Evolutionary conservation across 2,888 invertebrate genomes (phyloP).

Genomic region (Drosophila macrospina): DNA sequence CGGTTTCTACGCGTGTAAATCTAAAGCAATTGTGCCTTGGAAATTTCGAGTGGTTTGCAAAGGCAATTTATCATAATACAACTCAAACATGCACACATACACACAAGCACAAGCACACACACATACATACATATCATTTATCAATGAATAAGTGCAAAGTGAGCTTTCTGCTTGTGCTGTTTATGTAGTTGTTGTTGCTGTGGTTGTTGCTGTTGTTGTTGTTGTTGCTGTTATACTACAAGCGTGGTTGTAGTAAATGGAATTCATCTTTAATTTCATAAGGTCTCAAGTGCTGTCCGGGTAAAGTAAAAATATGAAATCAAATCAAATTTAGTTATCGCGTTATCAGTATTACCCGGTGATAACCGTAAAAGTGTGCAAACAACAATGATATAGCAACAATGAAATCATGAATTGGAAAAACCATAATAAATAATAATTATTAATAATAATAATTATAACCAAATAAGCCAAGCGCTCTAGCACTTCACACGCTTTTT

Average conservation of each 20-base stretch:
- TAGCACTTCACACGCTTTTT: not conserved
- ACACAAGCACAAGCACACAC: not conserved
- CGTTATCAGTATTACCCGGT: slow-evolving; percentile 38
- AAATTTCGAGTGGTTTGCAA: slow-evolving; percentile 47
- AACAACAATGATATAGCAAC: slow-evolving; percentile 63
- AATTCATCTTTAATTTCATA: slow-evolving; percentile 25
- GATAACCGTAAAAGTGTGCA: slow-evolving; percentile 39
- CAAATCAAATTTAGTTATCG: slow-evolving; percentile 53
- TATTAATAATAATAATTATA: slow-evolving; percentile 23
- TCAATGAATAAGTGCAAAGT: slow-evolving; percentile 69
- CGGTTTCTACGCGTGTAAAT: slow-evolving; percentile 29
- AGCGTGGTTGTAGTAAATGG: slow-evolving; percentile 1
- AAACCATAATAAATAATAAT: slow-evolving; percentile 52
- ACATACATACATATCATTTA: slow-evolving; percentile 48
- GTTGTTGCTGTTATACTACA: not conserved
- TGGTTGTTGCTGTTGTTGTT: slow-evolving; percentile 1
- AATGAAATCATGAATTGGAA: slow-evolving; percentile 40
- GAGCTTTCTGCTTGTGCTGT: no score
- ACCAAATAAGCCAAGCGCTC: not conserved
- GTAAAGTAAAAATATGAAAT: slow-evolving; percentile 30
- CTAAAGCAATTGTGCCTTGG: slow-evolving; percentile 27
- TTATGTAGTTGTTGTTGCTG: slow-evolving; percentile 9
- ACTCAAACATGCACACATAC: not conserved
- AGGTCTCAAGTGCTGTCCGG: slow-evolving; percentile 14
- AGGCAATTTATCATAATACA: slow-evolving; percentile 39